These are phyloP conservation scores for Toxostoma redivivum DNA, from an alignment of 2,113 vertebrate genomes.

Conservation along the genomic window DNA sequence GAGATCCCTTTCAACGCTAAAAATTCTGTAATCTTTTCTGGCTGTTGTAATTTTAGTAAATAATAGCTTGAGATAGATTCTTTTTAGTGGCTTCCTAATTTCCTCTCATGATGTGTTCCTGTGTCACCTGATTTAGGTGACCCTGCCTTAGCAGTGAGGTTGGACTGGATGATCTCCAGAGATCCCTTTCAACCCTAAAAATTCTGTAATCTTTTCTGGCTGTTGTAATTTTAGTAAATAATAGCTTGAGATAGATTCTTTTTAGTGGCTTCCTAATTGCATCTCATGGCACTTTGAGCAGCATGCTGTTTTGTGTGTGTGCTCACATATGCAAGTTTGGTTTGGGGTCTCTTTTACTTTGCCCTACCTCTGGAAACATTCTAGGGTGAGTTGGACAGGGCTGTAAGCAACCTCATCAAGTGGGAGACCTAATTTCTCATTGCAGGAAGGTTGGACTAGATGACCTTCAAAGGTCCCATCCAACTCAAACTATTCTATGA, in stretches of 20 bases:
- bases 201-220: neutral
- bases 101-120: neutral
- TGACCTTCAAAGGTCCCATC: neutral
- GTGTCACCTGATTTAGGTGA: neutral
- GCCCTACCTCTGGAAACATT: neutral
- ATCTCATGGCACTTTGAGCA: neutral
- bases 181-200: neutral
- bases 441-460: neutral
- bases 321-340: neutral
- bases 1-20: neutral
- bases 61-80: neutral
- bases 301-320: neutral
- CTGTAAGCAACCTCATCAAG: neutral
- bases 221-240: neutral
- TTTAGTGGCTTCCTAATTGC: neutral
- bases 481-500: neutral
- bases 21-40: neutral
- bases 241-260: neutral
- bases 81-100: neutral
- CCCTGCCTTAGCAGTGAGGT: neutral
- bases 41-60: neutral
- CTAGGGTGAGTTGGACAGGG: neutral
- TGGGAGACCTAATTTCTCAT: neutral
- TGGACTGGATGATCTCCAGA: neutral
- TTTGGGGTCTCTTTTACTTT: neutral